Evolutionary conservation across 30 jellyfish, hydroid and myxozoan genomes (phyloP).

Genomic region (Hydractinia echinata): DNA sequence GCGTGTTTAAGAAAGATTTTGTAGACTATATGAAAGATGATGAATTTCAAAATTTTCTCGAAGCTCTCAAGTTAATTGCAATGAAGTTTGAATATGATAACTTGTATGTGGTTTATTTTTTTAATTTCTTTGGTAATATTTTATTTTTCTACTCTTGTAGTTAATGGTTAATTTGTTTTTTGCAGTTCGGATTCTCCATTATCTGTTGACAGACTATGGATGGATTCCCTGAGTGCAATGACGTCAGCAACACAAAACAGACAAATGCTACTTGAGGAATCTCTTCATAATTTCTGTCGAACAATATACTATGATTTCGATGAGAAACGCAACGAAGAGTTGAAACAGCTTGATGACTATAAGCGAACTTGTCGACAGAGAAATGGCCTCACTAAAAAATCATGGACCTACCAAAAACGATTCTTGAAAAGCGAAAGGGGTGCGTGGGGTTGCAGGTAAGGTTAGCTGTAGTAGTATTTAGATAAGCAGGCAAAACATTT

Average conservation of each 20-base stretch:
- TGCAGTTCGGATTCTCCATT: conserved; percentile 33
- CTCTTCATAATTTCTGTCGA: conserved; percentile 66
- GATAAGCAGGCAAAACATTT: no score
- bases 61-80: conserved; percentile 33
- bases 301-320: conserved; percentile 51
- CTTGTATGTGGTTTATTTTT: conserved; percentile 29
- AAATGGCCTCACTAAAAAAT: conserved; percentile 46
- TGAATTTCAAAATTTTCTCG: conserved; percentile 39
- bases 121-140: not conserved
- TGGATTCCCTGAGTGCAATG: conserved; percentile 73
- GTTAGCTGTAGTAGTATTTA: no score
- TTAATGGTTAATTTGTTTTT: not conserved
- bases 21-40: conserved; percentile 44
- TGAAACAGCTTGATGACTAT: conserved; percentile 25
- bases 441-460: conserved; percentile 75
- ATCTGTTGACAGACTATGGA: conserved; percentile 77
- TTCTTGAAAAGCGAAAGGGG: conserved; percentile 78
- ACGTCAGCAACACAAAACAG: conserved; percentile 49
- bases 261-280: conserved; percentile 36
- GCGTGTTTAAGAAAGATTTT: conserved; percentile 50
- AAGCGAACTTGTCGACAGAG: conserved; percentile 41
- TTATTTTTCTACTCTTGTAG: not conserved
- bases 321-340: conserved; percentile 54
- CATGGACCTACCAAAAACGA: conserved; percentile 73
- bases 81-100: conserved; percentile 34